Conservation (phyloP, 2,113 vertebrate species). For the Machaerirhynchus nigripectus region DNA sequence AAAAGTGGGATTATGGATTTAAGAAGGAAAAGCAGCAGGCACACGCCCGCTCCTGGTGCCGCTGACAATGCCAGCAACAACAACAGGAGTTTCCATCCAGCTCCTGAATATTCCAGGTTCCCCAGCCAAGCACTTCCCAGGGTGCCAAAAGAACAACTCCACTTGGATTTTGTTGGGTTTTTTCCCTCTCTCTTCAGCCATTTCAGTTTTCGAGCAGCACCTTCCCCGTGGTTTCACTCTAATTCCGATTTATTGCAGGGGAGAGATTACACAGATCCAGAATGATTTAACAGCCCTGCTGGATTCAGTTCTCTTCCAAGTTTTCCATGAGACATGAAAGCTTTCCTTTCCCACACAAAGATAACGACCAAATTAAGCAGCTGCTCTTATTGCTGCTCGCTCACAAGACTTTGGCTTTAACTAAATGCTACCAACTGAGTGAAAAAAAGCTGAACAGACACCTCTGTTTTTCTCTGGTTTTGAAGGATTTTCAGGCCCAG, state of each 20-base stretch:
- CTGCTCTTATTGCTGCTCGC: neutral
- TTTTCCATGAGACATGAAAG: neutral
- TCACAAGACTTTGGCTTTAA: neutral
- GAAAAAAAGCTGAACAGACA: neutral
- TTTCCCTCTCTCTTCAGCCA: neutral
- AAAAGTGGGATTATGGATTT: neutral
- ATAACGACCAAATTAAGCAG: neutral
- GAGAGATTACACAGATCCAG: neutral
- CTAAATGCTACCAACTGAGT: neutral
- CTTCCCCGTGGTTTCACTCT: neutral
- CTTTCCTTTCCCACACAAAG: slow-evolving; percentile 1
- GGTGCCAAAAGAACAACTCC: neutral
- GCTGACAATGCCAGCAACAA: neutral
- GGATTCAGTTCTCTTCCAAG: neutral
- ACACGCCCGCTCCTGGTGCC: fast-evolving
- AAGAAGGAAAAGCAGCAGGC: fast-evolving
- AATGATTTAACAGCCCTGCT: neutral
- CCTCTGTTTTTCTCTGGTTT: neutral
- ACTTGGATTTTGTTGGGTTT: neutral
- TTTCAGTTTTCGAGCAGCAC: neutral
- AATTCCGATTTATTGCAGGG: neutral
- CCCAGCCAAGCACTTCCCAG: neutral
- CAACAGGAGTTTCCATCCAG: neutral
- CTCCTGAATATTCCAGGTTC: neutral
- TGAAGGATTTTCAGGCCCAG: neutral